Conservation (phyloP, 2,113 vertebrate genomes). For the Zosterops borbonicus region DNA sequence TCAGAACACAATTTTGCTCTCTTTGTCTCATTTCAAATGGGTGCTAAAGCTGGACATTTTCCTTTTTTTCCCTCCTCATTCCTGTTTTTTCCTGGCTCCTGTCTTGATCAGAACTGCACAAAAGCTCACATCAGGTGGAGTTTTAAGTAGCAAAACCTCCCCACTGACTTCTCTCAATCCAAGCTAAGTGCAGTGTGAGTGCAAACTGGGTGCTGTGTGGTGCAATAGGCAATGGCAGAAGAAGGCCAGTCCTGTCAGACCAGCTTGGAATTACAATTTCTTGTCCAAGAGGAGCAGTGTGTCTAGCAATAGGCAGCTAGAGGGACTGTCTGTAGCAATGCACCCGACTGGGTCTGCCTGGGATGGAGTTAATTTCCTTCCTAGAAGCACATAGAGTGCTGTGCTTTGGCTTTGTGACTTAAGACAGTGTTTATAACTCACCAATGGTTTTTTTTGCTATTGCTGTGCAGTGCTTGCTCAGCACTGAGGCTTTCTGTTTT, state of each 20-base stretch:
- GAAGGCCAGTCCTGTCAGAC: not conserved
- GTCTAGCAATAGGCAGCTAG: not conserved
- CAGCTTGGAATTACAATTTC: not conserved
- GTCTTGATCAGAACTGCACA: not conserved
- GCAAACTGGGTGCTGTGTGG: not conserved
- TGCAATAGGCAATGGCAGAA: rapidly evolving
- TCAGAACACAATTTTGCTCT: not conserved
- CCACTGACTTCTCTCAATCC: not conserved
- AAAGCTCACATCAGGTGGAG: not conserved
- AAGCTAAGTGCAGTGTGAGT: not conserved
- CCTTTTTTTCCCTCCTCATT: not conserved
- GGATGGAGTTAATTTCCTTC: not conserved
- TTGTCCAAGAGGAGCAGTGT: not conserved
- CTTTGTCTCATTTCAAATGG: not conserved
- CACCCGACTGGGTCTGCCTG: not conserved
- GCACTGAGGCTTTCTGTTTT: not conserved
- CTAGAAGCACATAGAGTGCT: not conserved
- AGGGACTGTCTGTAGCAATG: not conserved
- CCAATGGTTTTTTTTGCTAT: not conserved
- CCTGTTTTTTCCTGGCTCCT: not conserved
- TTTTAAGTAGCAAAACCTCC: not conserved
- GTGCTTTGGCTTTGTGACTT: not conserved
- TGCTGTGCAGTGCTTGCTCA: not conserved
- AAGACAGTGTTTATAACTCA: not conserved
- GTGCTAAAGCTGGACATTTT: not conserved